Conservation (phyloP, 1,140 invertebrate genomes). For the Telenomus remus region DNA sequence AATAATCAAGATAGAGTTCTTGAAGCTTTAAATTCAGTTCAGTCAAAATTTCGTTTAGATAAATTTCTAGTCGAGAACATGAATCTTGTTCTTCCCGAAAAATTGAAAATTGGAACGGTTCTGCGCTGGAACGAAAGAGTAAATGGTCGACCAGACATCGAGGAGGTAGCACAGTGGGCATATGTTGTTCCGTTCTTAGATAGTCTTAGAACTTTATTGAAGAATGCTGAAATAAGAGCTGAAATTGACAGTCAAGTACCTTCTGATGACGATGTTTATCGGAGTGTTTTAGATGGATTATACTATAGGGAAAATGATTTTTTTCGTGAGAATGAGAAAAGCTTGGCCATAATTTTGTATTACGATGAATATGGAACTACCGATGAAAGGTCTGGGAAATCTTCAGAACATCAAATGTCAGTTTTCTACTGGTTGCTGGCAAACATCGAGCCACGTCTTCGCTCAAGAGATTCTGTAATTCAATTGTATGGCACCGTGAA, state of each 20-base stretch:
- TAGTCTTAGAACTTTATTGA: slow-evolving; percentile 24
- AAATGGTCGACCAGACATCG: too few relatives aligned
- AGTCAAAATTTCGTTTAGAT: too few relatives aligned
- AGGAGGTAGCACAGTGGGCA: too few relatives aligned
- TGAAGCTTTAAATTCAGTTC: too few relatives aligned
- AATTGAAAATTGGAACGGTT: too few relatives aligned
- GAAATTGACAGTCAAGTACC: slow-evolving; percentile 42
- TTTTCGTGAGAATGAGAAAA: slow-evolving; percentile 28
- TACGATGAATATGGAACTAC: slow-evolving; percentile 37
- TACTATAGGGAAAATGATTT: slow-evolving; percentile 39
- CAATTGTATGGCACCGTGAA: slow-evolving; percentile 20
- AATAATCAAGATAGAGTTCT: too few relatives aligned
- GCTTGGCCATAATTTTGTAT: slow-evolving; percentile 50
- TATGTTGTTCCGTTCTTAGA: slow-evolving; percentile 13
- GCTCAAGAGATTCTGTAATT: slow-evolving; percentile 16
- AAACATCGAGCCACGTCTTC: slow-evolving; percentile 26
- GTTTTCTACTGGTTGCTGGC: slow-evolving; percentile 25
- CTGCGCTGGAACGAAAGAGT: too few relatives aligned
- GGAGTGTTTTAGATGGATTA: slow-evolving; percentile 27
- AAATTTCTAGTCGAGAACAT: too few relatives aligned
- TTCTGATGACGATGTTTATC: slow-evolving; percentile 15
- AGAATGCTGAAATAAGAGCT: slow-evolving; percentile 17
- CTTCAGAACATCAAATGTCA: slow-evolving; percentile 24
- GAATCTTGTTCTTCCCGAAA: too few relatives aligned
- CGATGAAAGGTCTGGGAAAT: slow-evolving; percentile 12